Evolutionary conservation across 2,797 vertebrate species (phyloP).

Genomic region (Sebastes iracundus): DNA sequence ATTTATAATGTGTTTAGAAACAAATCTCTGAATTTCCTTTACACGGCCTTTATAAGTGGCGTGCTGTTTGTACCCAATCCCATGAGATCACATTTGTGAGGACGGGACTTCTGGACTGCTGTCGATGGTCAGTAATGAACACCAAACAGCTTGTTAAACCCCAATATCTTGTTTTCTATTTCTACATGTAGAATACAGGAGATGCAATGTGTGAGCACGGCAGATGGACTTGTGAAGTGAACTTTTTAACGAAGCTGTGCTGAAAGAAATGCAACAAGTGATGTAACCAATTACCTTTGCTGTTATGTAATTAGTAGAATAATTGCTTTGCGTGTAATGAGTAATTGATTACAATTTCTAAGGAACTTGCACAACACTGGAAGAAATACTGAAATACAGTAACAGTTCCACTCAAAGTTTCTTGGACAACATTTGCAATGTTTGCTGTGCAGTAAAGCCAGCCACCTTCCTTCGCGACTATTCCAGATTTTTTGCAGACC

Average conservation of each 20-base stretch:
- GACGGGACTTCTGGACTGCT: too few species aligned
- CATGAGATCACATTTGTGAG: too few species aligned
- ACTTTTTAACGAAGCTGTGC: not conserved
- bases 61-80: too few species aligned
- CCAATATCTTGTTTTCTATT: not conserved
- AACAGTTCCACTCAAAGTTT: not conserved
- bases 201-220: not conserved
- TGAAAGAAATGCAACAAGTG: not conserved
- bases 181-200: not conserved
- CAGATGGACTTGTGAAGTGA: not conserved
- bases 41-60: too few species aligned
- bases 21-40: too few species aligned
- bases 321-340: not conserved
- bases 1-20: too few species aligned
- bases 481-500: not conserved
- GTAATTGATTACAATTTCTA: not conserved
- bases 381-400: not conserved
- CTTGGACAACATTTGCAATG: not conserved
- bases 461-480: not conserved
- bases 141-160: not conserved
- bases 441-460: not conserved
- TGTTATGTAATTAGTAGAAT: not conserved
- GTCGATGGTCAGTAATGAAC: not conserved
- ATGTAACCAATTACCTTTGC: not conserved
- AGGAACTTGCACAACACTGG: not conserved